Evolutionary conservation across 1,140 invertebrate species (phyloP), one percentile per base, ranked within the genome.

Genomic region (Alviniconcha marisindica): DNA sequence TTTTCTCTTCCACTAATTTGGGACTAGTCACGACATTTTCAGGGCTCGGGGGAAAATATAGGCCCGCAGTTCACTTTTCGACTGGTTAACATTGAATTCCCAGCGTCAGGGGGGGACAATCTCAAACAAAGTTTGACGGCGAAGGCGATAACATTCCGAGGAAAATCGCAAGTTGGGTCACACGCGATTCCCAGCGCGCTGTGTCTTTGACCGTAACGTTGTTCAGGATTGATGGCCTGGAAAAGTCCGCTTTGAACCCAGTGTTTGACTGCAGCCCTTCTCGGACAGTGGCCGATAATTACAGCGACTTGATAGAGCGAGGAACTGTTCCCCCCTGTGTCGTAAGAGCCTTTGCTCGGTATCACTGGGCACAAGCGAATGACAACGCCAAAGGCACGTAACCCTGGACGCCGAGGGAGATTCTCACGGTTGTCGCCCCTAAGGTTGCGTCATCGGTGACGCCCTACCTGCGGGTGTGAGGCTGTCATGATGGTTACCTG

Each of bases 401-500:
- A 76, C 73, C 24, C 73, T 48, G 31, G 1, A 7, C 24, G n/a
- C 73, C 28, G 24, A 76, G 73, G 42, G 42, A 28, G 42, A 76
- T 76, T 76, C 73, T 76, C 73, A 76, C 73, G 73, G 73, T 76
- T 76, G 73, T 76, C 73, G 48, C 73, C 73, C 73, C 10, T 51
- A 28, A 54, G 28, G 31, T 76, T 76, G 44, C 73, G 73, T 76
- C 44, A 76, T 4, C 12, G 33, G 31, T 4, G 31, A 33, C 71
- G 18, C 63, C 36, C 14, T 38, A 40, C 71, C 71, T 74, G 71
- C 44, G 71, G 38, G 38, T 48, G 31, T 38, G 28, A 69, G 33
- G 63, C 63, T 69, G 63, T 69, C 63, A 69, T 28, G 69, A 14
- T 14, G 33, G 15, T 71, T 48, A 48, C 44, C n/a, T 15, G 42